Evolutionary conservation across 53 echinoderm and acorn worm species (phyloP), one percentile per base, ranked within the genome.

Genomic region (Zoroaster sp.): DNA sequence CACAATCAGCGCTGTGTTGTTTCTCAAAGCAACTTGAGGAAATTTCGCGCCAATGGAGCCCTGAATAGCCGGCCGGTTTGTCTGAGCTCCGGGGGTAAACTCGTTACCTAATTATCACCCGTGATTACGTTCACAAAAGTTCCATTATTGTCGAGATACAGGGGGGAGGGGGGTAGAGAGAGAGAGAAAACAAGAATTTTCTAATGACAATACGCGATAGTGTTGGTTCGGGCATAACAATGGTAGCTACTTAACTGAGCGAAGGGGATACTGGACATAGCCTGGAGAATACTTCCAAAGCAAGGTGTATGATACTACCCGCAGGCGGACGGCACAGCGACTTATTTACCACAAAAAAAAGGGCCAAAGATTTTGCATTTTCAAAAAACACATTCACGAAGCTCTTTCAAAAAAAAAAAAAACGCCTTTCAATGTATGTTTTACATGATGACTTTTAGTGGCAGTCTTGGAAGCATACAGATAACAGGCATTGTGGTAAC

Each of bases 121-220:
- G 81, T 81, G 81, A 80, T 81, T 66, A 67, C 18, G 31, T 44
- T 44, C 66, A 81, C 81, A 81, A 81, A 80, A 66, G 81, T 68
- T 44, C 35, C 45, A 67, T 81, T 81, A 41, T 81, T 46, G 34
- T 34, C 2, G 63, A 59, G 63, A 59, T 59, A 11, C 43, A 32
- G 23, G 45, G 14, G 28, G 13, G 74, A 23, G 21, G 17, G n/a
- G 40, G 20, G 65, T 8, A 35, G 21, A 3, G 42, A 30, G 66
- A 8, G 54, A 2, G 49, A 23, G 20, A 74, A 38, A 74, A 74
- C 74, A 74, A 10, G 43, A n/a, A 32, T 33, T 77, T 17, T 37
- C 53, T 32, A 11, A 9, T 35, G 0, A 77, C 28, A 59, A 59
- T 59, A 28, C 51, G 77, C 20, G 77, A 17, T 23, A 49, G 46